phyloP scores from a whole-genome alignment of 2,797 vertebrate species.

The Eupleurogrammus muticus region DNA sequence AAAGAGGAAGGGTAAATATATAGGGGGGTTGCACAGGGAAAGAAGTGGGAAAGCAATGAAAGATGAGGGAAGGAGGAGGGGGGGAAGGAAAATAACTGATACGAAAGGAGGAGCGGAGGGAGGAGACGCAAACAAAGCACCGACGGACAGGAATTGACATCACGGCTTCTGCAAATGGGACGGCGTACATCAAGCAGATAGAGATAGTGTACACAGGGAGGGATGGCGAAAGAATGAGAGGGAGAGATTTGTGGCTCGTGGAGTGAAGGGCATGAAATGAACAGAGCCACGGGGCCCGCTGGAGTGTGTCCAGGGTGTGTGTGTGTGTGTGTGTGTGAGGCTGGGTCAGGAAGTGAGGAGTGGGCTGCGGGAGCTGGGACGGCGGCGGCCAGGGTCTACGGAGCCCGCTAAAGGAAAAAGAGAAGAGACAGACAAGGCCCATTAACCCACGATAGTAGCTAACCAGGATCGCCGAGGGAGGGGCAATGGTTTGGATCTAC shows the following conservation, averaged over 20 bases:
- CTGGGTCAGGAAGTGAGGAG: no score
- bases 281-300: slow-evolving; percentile 61
- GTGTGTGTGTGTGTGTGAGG: slow-evolving; percentile 58
- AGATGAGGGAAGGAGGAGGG: slow-evolving; percentile 30
- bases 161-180: slow-evolving; percentile 54
- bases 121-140: slow-evolving; percentile 70
- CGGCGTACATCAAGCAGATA: slow-evolving; percentile 55
- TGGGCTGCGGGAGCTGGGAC: slow-evolving; percentile 35
- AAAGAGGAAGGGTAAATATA: slow-evolving; percentile 48
- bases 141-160: slow-evolving; percentile 66
- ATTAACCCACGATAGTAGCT: slow-evolving; percentile 69
- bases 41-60: slow-evolving; percentile 21
- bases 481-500: slow-evolving; percentile 36
- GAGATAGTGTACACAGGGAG: slow-evolving; percentile 60
- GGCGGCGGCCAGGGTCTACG: slow-evolving; percentile 47
- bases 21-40: slow-evolving; percentile 12
- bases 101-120: slow-evolving; percentile 58
- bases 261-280: slow-evolving; percentile 83
- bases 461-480: slow-evolving; percentile 48
- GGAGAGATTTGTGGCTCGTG: slow-evolving; percentile 64
- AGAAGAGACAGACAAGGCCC: slow-evolving; percentile 70
- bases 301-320: slow-evolving; percentile 72
- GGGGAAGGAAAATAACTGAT: slow-evolving; percentile 17
- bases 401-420: slow-evolving; percentile 56
- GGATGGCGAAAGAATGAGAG: slow-evolving; percentile 64